These are phyloP conservation scores for Microhierax caerulescens DNA, from an alignment of 2,797 vertebrate genomes.

Conservation along the genomic window DNA sequence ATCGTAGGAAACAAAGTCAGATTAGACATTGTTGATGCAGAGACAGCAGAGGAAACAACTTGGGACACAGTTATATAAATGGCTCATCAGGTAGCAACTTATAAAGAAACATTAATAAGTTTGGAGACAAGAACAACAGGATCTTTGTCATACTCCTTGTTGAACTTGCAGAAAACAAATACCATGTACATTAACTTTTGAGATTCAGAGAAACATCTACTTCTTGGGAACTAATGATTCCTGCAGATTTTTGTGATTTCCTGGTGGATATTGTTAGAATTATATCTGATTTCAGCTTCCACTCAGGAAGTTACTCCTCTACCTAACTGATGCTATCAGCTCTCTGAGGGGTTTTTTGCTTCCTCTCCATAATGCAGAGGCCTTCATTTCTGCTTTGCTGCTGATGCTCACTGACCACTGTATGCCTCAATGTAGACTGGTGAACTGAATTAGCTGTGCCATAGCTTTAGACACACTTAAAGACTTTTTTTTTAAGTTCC, in stretches of 20 bases:
- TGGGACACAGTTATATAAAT: neutral
- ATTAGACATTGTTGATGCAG: conserved; percentile 17
- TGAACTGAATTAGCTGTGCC: neutral
- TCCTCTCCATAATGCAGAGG: neutral
- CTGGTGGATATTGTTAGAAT: conserved; percentile 4
- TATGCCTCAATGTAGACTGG: neutral
- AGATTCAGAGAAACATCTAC: neutral
- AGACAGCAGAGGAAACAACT: conserved; percentile 31
- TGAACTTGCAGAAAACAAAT: neutral
- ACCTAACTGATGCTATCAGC: neutral
- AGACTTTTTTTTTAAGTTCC: neutral
- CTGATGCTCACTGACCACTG: neutral
- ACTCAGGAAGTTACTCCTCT: conserved; percentile 5
- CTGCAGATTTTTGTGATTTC: conserved; percentile 22
- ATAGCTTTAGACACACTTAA: neutral
- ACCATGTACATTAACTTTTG: neutral
- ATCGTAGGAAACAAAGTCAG: conserved; percentile 34
- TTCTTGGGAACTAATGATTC: neutral
- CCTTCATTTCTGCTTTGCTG: neutral
- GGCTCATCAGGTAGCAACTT: neutral
- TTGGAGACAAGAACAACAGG: neutral
- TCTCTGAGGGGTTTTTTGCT: neutral
- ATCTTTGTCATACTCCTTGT: conserved; percentile 9
- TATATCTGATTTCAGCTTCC: conserved; percentile 45
- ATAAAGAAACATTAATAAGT: neutral